Evolutionary conservation across 2,113 vertebrate genomes (phyloP), one percentile per base, ranked within the genome.

Genomic region (Carassius carassius): DNA sequence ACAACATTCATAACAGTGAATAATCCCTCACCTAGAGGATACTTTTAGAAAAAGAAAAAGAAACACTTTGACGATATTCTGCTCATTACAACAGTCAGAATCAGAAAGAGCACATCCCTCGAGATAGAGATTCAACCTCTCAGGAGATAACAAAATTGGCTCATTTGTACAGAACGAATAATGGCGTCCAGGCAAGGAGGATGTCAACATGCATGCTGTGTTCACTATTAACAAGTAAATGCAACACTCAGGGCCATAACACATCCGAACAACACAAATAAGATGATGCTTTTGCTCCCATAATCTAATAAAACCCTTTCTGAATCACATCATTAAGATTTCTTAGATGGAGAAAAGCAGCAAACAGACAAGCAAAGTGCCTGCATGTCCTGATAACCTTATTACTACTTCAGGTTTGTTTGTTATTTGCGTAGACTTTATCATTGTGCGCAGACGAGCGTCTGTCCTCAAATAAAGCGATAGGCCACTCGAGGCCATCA

Each of bases 241-340:
- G 74, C 80, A 78, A 86, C 81, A 79, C 79, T 85, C 65, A 85
- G 86, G 87, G 88, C 78, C 73, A 56, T 58, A 85, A 86, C 17
- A 78, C 83, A 75, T 75, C 82, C 83, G 23, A 5, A 32, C 81
- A 49, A 83, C 70, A 78, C 84, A 79, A 88, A 91, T 82, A 87
- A 85, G 73, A 79, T 80, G 90, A 88, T 78, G 90, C 54, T 89
- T 84, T 25, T 86, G 89, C 67, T 73, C 85, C 37, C 83, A 85
- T 93, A 92, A 94, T 93, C 90, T 85, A 94, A 92, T 94, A 90
- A 91, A 77, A 65, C 49, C 67, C 86, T 90, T 89, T 91, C 90
- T 87, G 92, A 92, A 92, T 94, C 93, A 94, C 91, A 87, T 93
- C 92, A 94, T 93, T 92, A 90, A 87, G 92, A 94, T 92, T 90